Conservation (phyloP, 2,113 vertebrate species). For the Upupa epops region DNA sequence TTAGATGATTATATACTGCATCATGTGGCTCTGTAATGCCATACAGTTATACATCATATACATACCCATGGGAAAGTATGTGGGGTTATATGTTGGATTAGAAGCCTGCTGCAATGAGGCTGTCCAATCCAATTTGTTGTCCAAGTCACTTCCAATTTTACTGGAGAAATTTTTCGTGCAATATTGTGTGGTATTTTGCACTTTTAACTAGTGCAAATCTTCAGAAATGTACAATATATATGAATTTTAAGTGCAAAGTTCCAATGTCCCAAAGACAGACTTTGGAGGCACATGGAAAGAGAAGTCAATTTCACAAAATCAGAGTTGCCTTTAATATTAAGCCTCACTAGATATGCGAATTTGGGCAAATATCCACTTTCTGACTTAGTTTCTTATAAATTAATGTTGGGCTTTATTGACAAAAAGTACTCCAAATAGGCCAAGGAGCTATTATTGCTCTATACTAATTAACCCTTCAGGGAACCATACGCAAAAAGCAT, state of each 20-base stretch:
- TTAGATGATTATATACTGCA: not conserved
- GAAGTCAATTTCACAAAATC: not conserved
- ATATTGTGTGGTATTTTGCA: not conserved
- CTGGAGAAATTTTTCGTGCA: not conserved
- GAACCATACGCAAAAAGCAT: not conserved
- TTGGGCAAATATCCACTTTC: not conserved
- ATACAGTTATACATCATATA: not conserved
- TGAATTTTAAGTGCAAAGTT: not conserved
- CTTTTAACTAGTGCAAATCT: not conserved
- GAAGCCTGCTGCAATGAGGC: not conserved
- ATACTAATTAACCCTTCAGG: slow-evolving; percentile 27
- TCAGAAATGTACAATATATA: not conserved
- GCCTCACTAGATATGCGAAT: not conserved
- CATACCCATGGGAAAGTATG: not conserved
- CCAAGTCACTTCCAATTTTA: not conserved
- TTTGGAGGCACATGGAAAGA: not conserved
- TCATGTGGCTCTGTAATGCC: not conserved
- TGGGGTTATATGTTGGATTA: not conserved
- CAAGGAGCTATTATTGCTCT: not conserved
- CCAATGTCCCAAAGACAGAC: not conserved
- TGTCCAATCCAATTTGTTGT: not conserved
- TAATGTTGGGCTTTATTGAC: not conserved
- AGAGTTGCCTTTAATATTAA: not conserved
- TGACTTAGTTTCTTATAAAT: not conserved
- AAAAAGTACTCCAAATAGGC: not conserved